A percentile compares a stretch with the other conserved stretches of the same genome.
These are phyloP conservation scores for Reticulitermes speratus DNA, from an alignment of 1,140 invertebrate species.

Conservation along the genomic window DNA sequence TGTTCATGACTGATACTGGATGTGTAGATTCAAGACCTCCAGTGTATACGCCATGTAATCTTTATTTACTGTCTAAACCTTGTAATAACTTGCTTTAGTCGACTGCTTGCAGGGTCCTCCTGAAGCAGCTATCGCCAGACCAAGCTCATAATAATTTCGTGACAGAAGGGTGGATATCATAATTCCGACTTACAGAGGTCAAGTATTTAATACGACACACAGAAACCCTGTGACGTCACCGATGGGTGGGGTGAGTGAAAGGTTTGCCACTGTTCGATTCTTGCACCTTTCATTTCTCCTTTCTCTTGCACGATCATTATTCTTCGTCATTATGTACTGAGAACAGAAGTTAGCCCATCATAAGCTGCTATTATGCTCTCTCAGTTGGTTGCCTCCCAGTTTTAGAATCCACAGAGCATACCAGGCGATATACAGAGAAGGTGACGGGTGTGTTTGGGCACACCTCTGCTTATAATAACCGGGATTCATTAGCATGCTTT, in stretches of 20 bases:
- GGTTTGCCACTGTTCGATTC: not conserved
- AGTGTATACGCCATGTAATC: no score
- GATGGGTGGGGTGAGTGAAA: not conserved
- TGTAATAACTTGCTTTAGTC: no score
- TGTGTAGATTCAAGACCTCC: no score
- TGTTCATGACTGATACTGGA: no score
- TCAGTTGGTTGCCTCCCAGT: not conserved
- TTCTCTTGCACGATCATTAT: not conserved
- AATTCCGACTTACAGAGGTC: not conserved
- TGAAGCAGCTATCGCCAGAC: no score
- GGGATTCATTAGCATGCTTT: not conserved
- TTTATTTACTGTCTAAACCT: no score
- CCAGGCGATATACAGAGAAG: not conserved
- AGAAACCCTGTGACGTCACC: no score
- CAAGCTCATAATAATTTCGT: not conserved
- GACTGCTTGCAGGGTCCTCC: no score
- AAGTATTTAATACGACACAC: not conserved
- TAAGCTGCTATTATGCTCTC: not conserved
- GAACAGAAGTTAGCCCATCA: not conserved
- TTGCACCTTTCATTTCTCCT: not conserved
- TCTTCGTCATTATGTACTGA: not conserved
- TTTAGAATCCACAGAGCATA: not conserved
- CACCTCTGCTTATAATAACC: not conserved
- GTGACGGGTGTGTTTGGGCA: not conserved
- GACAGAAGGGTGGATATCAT: not conserved